Evolutionary conservation across 2,888 invertebrate genomes (phyloP), one percentile per base, ranked within the genome.

Genomic region (Patella ulyssiponensis): DNA sequence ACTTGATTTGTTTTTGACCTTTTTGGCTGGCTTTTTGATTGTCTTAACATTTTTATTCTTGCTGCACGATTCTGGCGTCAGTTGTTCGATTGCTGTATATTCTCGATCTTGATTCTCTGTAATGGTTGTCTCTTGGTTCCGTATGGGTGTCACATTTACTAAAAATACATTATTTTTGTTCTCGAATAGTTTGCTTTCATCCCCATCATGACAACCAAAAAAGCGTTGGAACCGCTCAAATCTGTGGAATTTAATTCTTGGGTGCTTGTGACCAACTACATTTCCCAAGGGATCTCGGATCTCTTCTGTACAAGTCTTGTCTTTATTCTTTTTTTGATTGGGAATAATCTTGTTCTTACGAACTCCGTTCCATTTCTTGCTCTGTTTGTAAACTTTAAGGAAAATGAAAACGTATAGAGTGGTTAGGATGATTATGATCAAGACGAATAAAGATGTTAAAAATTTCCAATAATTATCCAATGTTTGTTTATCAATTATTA

Each of bases 361-460:
- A 5, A 64, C 44, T 4, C 69, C 23, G 52, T 69, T 76, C 83
- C 83, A 83, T 56, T 76, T 79, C n/a, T 75, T 71, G 70, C 77
- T 81, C 58, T 83, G 85, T 70, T 76, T 78, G 74, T 84, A 83
- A 14, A 87, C 85, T 33, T 79, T 82, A 1, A 81, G 77, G 72
- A 87, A 87, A 64, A 87, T 86, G 1, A 81, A 73, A 1, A 75
- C 70, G 73, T 89, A 89, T 54, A 88, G 78, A 20, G 84, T 80
- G 4, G 85, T 78, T 14, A 88, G 83, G 20, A 75, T 75, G 4
- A 86, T 15, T 15, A 86, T 83, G 74, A 88, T 80, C 14, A 85
- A 17, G 11, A 81, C 70, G 71, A 88, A 88, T 23, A 87, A 71
- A 9, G 81, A 77, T 0, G 86, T 84, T 17, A 87, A 74, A 15